Base-by-base conservation (phyloP, 2,797 vertebrate species). In the Pangasius larnaudii region DNA sequence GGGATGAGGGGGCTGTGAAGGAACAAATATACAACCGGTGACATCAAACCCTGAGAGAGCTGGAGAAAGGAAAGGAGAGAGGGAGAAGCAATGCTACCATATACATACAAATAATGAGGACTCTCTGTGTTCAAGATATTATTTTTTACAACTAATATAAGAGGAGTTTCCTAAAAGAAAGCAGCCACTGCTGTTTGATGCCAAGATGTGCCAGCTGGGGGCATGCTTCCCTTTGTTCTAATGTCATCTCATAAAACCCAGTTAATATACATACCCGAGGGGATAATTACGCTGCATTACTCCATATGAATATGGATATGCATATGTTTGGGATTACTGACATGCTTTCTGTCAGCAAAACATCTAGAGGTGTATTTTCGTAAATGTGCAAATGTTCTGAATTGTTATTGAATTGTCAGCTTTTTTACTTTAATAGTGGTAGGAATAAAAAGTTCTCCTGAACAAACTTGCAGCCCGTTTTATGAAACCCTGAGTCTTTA, bases 1-100 rank as follows among this genome's bases (percentile, higher is more conserved):
- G 94, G 94, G 94, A 95, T 93, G 94, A 95, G 96, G 93, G 88
- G 96, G 95, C 95, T 90, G 93, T 90, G 93, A 94, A 96, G 94
- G 93, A 91, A 94, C 95, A 96, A 94, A 96, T 95, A 96, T 94
- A 95, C 94, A 95, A 95, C 92, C 87, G 85, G 58, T 92, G 93
- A 90, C 93, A 94, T 94, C 85, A 86, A 83, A 87, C 46, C 90
- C 59, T 75, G 78, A 65, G 69, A 53, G 33, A 39, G 85, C 59
- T 80, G 65, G 87, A 88, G 88, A 71, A 61, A 79, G 84, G 85
- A 49, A 81, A 79, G 11, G 69, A 79, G 82, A 85, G 79, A 87
- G 30, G 49, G 36, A 72, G 53, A 80, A 27, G 72, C 65, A 14
- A 19, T n/a, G 59, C 27, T 46, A 81, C 42, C 42, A 58, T 65